phyloP scores from a whole-genome alignment of 2,797 vertebrate genomes.

The Chaunax sp. region DNA sequence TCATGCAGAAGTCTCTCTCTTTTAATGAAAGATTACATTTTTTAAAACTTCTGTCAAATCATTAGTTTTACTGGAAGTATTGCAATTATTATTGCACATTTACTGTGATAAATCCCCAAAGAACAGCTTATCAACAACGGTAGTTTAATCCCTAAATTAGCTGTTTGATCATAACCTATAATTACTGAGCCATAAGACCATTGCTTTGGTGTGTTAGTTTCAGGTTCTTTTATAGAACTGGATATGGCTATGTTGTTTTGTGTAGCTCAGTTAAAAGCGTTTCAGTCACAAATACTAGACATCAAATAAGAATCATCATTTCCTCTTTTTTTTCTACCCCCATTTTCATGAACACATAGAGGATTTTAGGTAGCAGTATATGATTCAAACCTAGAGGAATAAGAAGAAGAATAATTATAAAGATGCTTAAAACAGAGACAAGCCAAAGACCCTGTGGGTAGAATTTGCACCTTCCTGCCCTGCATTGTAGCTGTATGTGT shows the following conservation, averaged over 20 bases:
- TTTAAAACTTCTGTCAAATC: background rate
- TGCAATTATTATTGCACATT: conserved; percentile 14
- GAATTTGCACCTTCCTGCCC: conserved; percentile 54
- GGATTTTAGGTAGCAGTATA: conserved; percentile 51
- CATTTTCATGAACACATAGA: conserved; percentile 8
- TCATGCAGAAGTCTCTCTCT: conserved; percentile 48
- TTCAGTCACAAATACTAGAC: conserved; percentile 14
- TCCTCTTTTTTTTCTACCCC: conserved; percentile 5
- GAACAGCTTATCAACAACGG: background rate
- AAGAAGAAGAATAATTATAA: conserved; percentile 60
- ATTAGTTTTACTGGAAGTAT: conserved; percentile 21
- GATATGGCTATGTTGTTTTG: conserved; percentile 8
- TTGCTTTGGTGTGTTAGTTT: background rate
- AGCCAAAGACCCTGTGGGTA: conserved; percentile 54
- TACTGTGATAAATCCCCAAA: conserved; percentile 5
- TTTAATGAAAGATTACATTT: conserved; percentile 52
- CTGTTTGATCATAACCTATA: conserved; percentile 15
- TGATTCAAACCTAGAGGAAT: conserved; percentile 41
- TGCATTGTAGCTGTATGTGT: conserved; percentile 57
- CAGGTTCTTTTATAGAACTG: conserved; percentile 1
- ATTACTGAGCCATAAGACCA: background rate
- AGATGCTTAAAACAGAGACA: conserved; percentile 46
- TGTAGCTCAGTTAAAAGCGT: conserved; percentile 10
- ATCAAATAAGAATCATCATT: conserved; percentile 3
- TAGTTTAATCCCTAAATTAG: background rate